Conservation (phyloP, 37 sponge, comb jelly and placozoan species). For the Chondrosia reniformis region DNA sequence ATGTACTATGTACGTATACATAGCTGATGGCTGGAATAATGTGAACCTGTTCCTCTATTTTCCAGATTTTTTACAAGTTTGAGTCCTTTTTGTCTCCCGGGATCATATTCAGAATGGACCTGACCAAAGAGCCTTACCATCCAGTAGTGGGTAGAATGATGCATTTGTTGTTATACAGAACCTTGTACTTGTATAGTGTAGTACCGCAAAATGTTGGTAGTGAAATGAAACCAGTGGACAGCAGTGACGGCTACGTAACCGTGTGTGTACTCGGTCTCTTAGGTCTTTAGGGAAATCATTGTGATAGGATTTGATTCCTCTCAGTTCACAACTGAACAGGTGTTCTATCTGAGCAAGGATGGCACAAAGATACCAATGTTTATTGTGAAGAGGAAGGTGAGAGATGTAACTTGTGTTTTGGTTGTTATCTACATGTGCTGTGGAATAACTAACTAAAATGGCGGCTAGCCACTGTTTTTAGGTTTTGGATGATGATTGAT, state of each 20-base stretch:
- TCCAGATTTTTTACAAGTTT: conserved; percentile 82
- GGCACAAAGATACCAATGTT: conserved; percentile 94
- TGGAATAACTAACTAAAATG: background rate
- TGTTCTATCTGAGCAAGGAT: conserved; percentile 92
- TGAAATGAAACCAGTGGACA: background rate
- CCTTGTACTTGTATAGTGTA: background rate
- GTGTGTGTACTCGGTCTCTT: background rate
- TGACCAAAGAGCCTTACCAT: conserved; percentile 28
- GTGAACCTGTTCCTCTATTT: background rate
- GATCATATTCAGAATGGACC: conserved; percentile 78
- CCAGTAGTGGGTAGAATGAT: conserved; percentile 30
- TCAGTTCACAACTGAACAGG: conserved; percentile 70
- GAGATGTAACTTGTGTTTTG: background rate
- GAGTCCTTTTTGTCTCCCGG: conserved; percentile 95
- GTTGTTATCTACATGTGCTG: background rate
- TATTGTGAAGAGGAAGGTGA: conserved; percentile 82
- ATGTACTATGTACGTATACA: no score
- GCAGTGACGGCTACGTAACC: background rate
- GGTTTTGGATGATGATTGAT: no score
- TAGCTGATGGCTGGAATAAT: no score
- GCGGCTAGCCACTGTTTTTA: no score
- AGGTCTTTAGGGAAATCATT: conserved; percentile 75
- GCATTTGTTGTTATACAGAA: background rate
- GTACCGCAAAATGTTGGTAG: background rate
- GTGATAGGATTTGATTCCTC: conserved; percentile 81